Percentiles rank a stretch among this genome's conserved stretches.
Conservation (phyloP, 2,113 vertebrate species). For the Zootoca vivipara region DNA sequence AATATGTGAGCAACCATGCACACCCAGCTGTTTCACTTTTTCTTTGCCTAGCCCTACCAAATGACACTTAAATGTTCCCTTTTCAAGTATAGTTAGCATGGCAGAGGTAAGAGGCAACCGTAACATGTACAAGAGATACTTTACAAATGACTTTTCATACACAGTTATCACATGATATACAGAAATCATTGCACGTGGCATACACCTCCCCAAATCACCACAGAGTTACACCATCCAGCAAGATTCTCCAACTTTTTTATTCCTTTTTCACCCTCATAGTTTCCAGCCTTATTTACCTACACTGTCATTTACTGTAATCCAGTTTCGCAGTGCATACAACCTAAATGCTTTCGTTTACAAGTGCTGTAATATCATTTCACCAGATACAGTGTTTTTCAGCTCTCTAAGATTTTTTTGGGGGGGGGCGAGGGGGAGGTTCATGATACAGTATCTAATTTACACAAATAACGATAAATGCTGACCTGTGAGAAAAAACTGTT, state of each 20-base stretch:
- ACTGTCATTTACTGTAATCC: too few species aligned
- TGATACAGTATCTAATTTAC: not conserved
- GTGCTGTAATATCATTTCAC: too few species aligned
- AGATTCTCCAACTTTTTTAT: not conserved
- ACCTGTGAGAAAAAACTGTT: constrained; percentile 91
- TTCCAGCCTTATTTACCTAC: not conserved
- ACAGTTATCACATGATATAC: not conserved
- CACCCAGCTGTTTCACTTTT: not conserved
- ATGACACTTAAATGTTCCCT: not conserved
- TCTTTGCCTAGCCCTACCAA: not conserved
- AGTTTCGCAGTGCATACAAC: too few species aligned
- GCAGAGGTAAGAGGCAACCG: not conserved
- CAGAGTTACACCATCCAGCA: not conserved
- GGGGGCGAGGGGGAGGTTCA: accelerated
- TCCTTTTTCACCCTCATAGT: not conserved
- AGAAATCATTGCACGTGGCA: not conserved
- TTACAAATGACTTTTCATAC: not conserved
- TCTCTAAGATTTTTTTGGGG: not conserved
- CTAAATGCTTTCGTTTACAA: too few species aligned
- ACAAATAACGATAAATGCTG: not conserved
- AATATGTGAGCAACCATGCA: too few species aligned
- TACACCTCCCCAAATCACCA: not conserved
- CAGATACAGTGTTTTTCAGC: not conserved
- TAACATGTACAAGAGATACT: not conserved
- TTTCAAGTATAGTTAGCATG: not conserved